These are phyloP conservation scores for Crotalus tigris DNA, from an alignment of 2,113 vertebrate genomes.

Conservation along the genomic window DNA sequence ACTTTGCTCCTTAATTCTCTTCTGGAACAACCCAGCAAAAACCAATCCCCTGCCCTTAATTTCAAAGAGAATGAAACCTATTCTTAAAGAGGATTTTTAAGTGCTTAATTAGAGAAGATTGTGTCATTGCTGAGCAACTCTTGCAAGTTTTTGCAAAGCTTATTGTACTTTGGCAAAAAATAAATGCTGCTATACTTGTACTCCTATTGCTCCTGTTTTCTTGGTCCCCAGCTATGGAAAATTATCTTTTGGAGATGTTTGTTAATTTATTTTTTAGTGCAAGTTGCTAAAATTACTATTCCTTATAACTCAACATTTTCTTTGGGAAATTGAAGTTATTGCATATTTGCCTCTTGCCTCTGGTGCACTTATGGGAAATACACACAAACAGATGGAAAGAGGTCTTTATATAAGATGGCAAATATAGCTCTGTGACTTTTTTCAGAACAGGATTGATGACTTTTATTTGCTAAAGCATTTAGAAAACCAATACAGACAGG, in stretches of 20 bases:
- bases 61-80: not conserved
- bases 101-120: not conserved
- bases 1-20: not conserved
- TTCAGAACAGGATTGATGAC: not conserved
- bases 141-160: not conserved
- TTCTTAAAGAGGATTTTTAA: not conserved
- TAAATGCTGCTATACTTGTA: not conserved
- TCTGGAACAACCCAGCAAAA: not conserved
- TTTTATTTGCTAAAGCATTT: not conserved
- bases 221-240: not conserved
- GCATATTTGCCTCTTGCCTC: not conserved
- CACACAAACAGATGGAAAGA: not conserved
- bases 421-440: not conserved
- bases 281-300: not conserved
- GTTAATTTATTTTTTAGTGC: not conserved
- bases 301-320: not conserved
- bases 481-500: not conserved
- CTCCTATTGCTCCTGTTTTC: not conserved
- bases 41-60: not conserved
- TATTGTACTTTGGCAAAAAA: not conserved
- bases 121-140: not conserved
- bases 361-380: not conserved
- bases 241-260: not conserved
- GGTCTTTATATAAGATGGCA: not conserved
- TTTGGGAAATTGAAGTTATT: not conserved